Percentiles rank a stretch among this genome's conserved stretches.
Evolutionary conservation across 1,140 invertebrate species (phyloP).

Genomic region (Achatina immaculata): DNA sequence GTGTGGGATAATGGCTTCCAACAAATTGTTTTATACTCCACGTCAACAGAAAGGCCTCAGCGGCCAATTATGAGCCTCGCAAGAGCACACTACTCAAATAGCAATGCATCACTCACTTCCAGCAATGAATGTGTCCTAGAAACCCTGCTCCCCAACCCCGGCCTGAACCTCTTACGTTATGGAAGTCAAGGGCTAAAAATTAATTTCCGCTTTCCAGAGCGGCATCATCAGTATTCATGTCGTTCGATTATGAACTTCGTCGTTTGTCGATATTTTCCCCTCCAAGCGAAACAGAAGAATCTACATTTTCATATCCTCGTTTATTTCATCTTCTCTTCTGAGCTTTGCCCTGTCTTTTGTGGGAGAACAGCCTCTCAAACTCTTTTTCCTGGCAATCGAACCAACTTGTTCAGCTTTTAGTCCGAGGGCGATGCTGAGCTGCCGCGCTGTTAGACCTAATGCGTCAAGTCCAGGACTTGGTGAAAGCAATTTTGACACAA

Average conservation of each 20-base stretch:
- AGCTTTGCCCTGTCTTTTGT: too few species aligned
- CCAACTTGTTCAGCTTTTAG: too few species aligned
- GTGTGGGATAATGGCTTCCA: neutral
- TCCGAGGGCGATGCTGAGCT: neutral
- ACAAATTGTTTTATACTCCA: neutral
- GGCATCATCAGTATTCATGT: neutral
- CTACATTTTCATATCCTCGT: too few species aligned
- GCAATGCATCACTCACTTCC: neutral
- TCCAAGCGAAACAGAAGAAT: too few species aligned
- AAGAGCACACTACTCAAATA: neutral
- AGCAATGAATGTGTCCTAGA: neutral
- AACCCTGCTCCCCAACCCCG: neutral
- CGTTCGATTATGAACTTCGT: neutral
- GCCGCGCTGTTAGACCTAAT: neutral
- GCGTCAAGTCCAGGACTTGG: neutral
- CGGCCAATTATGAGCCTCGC: neutral
- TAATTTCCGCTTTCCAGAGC: neutral
- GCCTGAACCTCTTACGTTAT: neutral
- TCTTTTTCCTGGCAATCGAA: too few species aligned
- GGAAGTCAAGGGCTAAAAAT: neutral
- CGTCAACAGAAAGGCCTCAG: neutral
- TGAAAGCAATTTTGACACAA: neutral
- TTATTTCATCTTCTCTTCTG: too few species aligned
- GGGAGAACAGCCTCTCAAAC: too few species aligned
- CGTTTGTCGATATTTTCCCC: too few species aligned